Conservation (phyloP, 1,140 invertebrate species). For the Vanessa atalanta region DNA sequence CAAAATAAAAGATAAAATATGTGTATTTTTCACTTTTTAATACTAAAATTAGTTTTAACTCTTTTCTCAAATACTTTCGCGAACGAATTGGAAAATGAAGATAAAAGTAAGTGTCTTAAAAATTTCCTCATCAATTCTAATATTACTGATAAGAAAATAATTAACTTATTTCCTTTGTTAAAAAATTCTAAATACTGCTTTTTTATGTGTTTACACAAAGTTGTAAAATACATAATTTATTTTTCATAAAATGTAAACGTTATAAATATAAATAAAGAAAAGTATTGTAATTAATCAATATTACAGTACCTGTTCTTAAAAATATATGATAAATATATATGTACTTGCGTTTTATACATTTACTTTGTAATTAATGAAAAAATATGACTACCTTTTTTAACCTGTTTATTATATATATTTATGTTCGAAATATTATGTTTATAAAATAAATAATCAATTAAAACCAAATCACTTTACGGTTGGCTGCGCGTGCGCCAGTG, state of each 20-base stretch:
- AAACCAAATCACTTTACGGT: slow-evolving; percentile 41
- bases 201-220: too few relatives aligned
- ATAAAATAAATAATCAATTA: neutral
- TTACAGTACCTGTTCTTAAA: too few relatives aligned
- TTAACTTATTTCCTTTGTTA: too few relatives aligned
- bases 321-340: too few relatives aligned
- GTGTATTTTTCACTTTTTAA: slow-evolving; percentile 42
- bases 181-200: too few relatives aligned
- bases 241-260: too few relatives aligned
- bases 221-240: too few relatives aligned
- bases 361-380: too few relatives aligned
- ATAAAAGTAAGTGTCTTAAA: slow-evolving; percentile 59
- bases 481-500: slow-evolving; percentile 44
- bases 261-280: too few relatives aligned
- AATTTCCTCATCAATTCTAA: neutral
- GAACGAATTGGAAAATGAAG: slow-evolving; percentile 56
- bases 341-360: too few relatives aligned
- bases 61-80: slow-evolving; percentile 42
- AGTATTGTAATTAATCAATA: too few relatives aligned
- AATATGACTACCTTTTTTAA: neutral
- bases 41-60: slow-evolving; percentile 44
- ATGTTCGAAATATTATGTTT: too few relatives aligned
- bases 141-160: neutral
- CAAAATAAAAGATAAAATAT: slow-evolving; percentile 28
- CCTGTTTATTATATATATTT: neutral